Percentiles rank a stretch among this genome's conserved stretches.
Evolutionary conservation across 2,888 invertebrate genomes (phyloP).

Genomic region (Thyatira batis): DNA sequence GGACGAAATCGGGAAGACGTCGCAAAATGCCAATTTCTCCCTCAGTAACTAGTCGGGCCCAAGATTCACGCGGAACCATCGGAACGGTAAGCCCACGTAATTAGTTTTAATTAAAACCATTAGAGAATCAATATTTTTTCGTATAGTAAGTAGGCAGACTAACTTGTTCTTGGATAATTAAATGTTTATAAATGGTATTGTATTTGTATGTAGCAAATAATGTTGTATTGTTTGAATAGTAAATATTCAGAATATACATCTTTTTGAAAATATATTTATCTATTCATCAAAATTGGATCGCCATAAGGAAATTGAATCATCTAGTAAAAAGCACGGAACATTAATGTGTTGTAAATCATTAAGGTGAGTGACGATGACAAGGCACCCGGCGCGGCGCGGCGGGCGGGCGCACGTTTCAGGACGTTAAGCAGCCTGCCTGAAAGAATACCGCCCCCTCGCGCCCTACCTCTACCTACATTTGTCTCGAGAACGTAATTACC

Average conservation of each 20-base stretch:
- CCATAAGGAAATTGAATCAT: slow-evolving; percentile 18
- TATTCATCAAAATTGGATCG: no score
- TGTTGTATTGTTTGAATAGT: no score
- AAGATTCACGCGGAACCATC: slow-evolving; percentile 60
- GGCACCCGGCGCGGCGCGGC: slow-evolving; percentile 9
- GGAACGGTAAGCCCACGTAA: slow-evolving; percentile 65
- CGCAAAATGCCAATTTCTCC: slow-evolving; percentile 68
- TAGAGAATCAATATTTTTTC: slow-evolving; percentile 18
- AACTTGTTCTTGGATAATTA: not conserved
- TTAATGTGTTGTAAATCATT: slow-evolving; percentile 57
- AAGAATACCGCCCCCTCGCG: slow-evolving; percentile 40
- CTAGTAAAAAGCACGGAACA: slow-evolving; percentile 22
- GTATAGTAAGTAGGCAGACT: not conserved
- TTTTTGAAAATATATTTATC: no score
- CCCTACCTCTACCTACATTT: slow-evolving; percentile 36
- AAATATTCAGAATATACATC: no score
- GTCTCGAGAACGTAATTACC: slow-evolving; percentile 59
- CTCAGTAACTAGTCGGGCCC: slow-evolving; percentile 47
- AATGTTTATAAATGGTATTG: no score
- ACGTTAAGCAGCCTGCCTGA: slow-evolving; percentile 32
- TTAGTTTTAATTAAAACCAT: slow-evolving; percentile 77
- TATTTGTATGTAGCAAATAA: no score
- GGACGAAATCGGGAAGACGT: slow-evolving; percentile 61
- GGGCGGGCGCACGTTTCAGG: slow-evolving; percentile 15
- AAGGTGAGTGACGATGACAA: slow-evolving; percentile 47